Conservation (phyloP, 2,113 vertebrate genomes). For the Laticauda laticaudata region DNA sequence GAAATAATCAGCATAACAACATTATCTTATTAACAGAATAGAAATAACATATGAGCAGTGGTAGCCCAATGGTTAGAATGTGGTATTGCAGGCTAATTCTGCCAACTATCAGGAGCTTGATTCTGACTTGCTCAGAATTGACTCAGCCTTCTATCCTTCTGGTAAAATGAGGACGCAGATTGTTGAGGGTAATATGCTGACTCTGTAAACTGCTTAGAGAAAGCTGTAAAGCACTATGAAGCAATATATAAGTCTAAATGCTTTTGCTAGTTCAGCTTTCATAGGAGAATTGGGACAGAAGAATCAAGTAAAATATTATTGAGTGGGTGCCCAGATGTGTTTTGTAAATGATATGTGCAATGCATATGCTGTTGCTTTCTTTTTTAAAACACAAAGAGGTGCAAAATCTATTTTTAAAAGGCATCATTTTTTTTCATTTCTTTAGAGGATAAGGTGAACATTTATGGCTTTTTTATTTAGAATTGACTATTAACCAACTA, state of each 20-base stretch:
- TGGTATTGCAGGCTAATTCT: neutral
- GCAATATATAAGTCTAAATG: neutral
- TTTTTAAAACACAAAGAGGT: neutral
- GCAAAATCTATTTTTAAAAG: neutral
- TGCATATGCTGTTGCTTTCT: neutral
- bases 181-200: neutral
- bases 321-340: neutral
- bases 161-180: neutral
- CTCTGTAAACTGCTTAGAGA: neutral
- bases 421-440: neutral
- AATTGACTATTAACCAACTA: neutral
- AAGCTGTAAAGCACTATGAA: neutral
- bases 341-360: neutral
- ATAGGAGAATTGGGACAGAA: neutral
- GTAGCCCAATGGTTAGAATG: neutral
- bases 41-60: neutral
- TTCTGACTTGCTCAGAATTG: neutral
- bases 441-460: neutral
- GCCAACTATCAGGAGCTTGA: neutral
- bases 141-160: neutral
- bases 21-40: neutral
- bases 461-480: neutral
- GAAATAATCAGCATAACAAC: neutral
- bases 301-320: neutral
- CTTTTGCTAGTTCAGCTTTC: neutral